Conservation (phyloP, 2,113 vertebrate species). For the Rhinichthys klamathensis region DNA sequence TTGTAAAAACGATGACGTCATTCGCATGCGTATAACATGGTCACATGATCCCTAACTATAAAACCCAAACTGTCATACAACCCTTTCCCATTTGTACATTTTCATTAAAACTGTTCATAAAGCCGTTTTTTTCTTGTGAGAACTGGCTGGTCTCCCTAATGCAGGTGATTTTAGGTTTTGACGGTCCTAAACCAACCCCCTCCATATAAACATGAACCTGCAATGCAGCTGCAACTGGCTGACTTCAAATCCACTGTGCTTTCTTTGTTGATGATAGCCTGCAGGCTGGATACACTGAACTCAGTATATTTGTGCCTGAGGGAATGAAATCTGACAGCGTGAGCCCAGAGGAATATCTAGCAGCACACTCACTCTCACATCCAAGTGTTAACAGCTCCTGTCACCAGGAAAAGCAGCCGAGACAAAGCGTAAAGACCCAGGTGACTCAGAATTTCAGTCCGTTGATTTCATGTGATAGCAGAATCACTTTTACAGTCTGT, state of each 20-base stretch:
- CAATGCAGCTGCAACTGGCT: constrained; percentile 22
- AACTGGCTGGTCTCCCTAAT: not conserved
- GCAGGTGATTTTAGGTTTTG: not conserved
- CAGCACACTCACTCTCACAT: constrained; percentile 23
- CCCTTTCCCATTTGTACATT: not conserved
- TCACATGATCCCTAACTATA: too few relatives aligned
- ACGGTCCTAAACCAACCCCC: not conserved
- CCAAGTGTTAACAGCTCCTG: constrained; percentile 16
- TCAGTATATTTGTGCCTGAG: constrained; percentile 33
- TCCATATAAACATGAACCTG: not conserved
- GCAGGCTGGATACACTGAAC: constrained; percentile 12
- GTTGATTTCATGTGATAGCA: not conserved
- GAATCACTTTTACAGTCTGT: not conserved
- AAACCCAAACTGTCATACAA: too few relatives aligned
- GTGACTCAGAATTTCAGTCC: constrained; percentile 19
- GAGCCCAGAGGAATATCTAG: constrained; percentile 25
- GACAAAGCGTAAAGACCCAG: not conserved
- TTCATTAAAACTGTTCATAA: not conserved
- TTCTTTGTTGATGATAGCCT: constrained; percentile 31
- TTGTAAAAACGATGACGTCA: too few relatives aligned
- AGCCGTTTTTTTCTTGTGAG: not conserved
- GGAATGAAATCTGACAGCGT: constrained; percentile 30
- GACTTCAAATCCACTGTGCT: not conserved
- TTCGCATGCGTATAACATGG: too few relatives aligned
- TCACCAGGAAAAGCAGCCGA: constrained; percentile 8